Percentiles rank a stretch among this genome's conserved stretches.
Evolutionary conservation across 2,888 invertebrate species (phyloP).

Genomic region (Congeria kusceri): DNA sequence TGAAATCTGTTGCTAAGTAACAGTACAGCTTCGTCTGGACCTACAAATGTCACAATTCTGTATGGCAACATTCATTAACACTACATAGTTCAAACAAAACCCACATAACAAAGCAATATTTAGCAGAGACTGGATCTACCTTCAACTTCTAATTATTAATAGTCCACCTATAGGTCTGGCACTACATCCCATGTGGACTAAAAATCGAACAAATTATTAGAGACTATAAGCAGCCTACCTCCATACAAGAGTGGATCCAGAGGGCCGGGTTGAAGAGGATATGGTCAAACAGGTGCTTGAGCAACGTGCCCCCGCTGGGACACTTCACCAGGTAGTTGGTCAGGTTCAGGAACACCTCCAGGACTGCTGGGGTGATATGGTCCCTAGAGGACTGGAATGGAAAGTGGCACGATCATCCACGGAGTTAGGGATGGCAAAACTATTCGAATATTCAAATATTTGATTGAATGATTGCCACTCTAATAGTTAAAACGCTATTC

Average conservation of each 20-base stretch:
- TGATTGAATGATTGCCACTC: no score
- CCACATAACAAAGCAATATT: no score
- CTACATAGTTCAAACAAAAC: no score
- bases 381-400: slow-evolving; percentile 87
- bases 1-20: slow-evolving; percentile 99
- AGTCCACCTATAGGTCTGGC: no score
- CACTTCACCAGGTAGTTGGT: slow-evolving; percentile 84
- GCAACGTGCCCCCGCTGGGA: slow-evolving; percentile 81
- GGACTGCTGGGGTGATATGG: slow-evolving; percentile 96
- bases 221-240: slow-evolving; percentile 88
- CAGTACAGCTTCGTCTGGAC: slow-evolving; percentile 95
- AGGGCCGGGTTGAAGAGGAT: slow-evolving; percentile 99
- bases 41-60: slow-evolving; percentile 70
- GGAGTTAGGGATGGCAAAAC: not conserved
- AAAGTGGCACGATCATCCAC: not conserved
- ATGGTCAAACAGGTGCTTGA: slow-evolving; percentile 97
- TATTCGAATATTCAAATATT: no score
- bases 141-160: no score
- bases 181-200: no score
- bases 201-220: no score
- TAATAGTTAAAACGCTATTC: no score
- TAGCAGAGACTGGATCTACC: no score
- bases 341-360: slow-evolving; percentile 88
- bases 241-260: slow-evolving; percentile 99
- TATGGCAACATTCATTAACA: no score